Evolutionary conservation across 2,113 vertebrate species (phyloP), one percentile per base, ranked within the genome.

Genomic region (Seriola rivoliana): DNA sequence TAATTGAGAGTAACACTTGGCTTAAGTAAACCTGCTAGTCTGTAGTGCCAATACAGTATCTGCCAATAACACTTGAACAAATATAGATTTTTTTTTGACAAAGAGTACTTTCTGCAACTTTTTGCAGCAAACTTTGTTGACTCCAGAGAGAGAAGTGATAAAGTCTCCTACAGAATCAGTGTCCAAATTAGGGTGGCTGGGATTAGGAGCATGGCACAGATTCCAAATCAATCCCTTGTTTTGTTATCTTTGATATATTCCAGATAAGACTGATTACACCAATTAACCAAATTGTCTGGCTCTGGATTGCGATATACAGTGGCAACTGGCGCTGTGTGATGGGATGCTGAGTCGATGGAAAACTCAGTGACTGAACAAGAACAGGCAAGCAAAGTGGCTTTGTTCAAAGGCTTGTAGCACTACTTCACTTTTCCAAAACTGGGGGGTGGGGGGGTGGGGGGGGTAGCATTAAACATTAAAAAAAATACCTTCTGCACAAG

Each of bases 261-360:
- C 71, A 74, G 85, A 92, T 86, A 93, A 94, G 88, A 91, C 90
- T 85, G 89, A 94, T 93, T 80, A 88, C 59, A 84, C 80, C 76
- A 94, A 93, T 95, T 93, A 92, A 93, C 60, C 75, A 89, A 89
- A 91, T 91, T 81, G 89, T 87, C 72, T 90, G 88, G 89, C 81
- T 72, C 60, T 64, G 82, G 42, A 76, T 62, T 73, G 46, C 9
- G 14, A 64, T 85, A 79, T 50, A 75, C 68, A 81, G 77, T 71
- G 67, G 77, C 55, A 23, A 87, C 46, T 78, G 73, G 79, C 88
- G 80, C 63, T 25, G 78, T 81, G 83, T 84, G 71, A 89, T 74
- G 52, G 54, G 25, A 81, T 17, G 67, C 93, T 89, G 87, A 92
- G 75, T 77, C 63, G 46, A 66, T 23, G 8, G 60, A 71, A 90